Conservation (phyloP, 2,797 vertebrate species). For the Nyctalus aviator region DNA sequence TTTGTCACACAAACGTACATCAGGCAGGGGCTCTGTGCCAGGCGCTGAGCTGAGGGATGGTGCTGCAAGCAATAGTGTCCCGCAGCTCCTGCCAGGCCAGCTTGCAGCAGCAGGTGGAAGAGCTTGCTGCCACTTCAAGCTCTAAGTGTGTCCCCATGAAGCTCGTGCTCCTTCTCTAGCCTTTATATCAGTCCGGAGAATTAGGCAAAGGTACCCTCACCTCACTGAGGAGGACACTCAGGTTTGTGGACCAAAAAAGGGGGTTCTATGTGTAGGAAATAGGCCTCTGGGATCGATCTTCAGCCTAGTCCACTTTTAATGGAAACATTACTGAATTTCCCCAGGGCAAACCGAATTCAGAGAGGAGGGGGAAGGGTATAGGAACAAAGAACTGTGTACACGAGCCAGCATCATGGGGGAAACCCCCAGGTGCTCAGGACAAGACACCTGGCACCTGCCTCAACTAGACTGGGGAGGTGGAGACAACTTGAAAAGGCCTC, state of each 20-base stretch:
- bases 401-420: no score
- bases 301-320: no score
- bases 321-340: no score
- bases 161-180: background rate
- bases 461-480: no score
- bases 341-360: no score
- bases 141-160: fast-evolving
- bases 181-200: background rate
- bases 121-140: background rate
- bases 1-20: background rate
- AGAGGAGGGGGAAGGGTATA: no score
- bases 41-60: background rate
- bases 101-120: background rate
- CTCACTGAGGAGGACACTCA: background rate
- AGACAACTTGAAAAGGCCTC: no score
- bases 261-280: background rate
- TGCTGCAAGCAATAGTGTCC: background rate
- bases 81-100: no score
- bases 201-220: background rate
- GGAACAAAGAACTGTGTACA: no score
- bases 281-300: no score
- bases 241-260: background rate
- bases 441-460: no score
- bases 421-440: no score
- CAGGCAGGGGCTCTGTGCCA: background rate